phyloP scores from a whole-genome alignment of 2,797 vertebrate species.

The Meda fulgida region DNA sequence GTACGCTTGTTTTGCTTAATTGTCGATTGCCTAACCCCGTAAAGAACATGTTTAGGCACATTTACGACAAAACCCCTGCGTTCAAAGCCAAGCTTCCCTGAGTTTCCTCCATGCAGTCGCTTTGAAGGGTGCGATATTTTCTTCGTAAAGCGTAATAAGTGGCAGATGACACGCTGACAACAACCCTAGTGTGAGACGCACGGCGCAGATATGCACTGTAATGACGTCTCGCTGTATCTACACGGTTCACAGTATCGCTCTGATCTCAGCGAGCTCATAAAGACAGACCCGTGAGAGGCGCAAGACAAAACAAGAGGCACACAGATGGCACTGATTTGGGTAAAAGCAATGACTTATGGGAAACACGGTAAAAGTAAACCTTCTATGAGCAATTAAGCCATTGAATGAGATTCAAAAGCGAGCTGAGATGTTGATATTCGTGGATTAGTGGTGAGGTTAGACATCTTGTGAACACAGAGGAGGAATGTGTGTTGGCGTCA shows the following conservation, averaged over 20 bases:
- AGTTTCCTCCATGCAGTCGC: constrained; percentile 23
- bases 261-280: constrained; percentile 61
- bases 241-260: constrained; percentile 56
- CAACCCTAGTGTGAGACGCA: constrained; percentile 9
- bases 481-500: constrained; percentile 13
- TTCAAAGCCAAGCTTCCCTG: constrained; percentile 43
- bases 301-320: constrained; percentile 5
- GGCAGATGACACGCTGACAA: constrained; percentile 51
- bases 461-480: constrained; percentile 13
- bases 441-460: constrained; percentile 27
- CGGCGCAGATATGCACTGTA: constrained; percentile 29
- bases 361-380: constrained; percentile 37
- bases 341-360: constrained; percentile 49
- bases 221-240: constrained; percentile 55
- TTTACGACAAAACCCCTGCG: neutral
- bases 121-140: constrained; percentile 59
- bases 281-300: constrained; percentile 56
- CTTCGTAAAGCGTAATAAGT: constrained; percentile 60
- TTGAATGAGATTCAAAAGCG: constrained; percentile 23
- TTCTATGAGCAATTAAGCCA: constrained; percentile 7
- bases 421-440: constrained; percentile 20
- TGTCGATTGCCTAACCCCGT: constrained; percentile 34
- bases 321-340: constrained; percentile 60
- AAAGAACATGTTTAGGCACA: constrained; percentile 53
- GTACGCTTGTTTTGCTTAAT: neutral